Base-by-base conservation (phyloP, 2,888 invertebrate species). In the Phengaris alcon region DNA sequence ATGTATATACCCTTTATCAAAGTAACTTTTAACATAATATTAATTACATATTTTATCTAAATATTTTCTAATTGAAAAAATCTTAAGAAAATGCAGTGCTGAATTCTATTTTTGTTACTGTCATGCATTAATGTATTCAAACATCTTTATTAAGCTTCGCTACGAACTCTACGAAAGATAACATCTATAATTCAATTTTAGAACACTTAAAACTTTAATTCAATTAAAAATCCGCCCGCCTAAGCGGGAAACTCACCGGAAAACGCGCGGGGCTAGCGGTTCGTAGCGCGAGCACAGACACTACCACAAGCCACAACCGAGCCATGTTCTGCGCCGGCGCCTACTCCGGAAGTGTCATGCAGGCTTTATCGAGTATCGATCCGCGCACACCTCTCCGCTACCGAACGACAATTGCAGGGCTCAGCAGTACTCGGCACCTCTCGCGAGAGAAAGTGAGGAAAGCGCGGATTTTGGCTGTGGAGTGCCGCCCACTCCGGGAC, bases 401-500 rank as follows among this genome's bases (percentile, higher is more conserved):
- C 93, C 86, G 93, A 93, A 91, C 90, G 91, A 91, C 87, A 88
- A 90, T 85, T 85, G 89, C 87, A 87, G 90, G 90, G 90, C 91
- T 90, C 89, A 48, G 88, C 85, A 87, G 89, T 89, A 90, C 91
- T 91, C 92, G 90, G 91, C 93, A 93, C 93, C 91, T 93, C 93
- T 64, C 64, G 64, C 84, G 86, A 93, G 93, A 92, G 93, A 93
- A 93, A 93, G 93, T 92, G 88, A 93, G 93, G 93, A 93, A 93
- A 93, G 93, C 90, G 92, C 90, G 90, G 90, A 92, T 91, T 93
- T 93, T 90, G 91, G 89, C 90, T 89, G 91, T 87, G 89, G 89
- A 89, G 85, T 86, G 86, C 86, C 91, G 91, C 93, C 93, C 88
- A 90, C 84, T 85, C 46, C 85, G 84, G 82, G 81, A 81, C 84